Evolutionary conservation across 1,140 invertebrate species (phyloP).

Genomic region (Trachymyrmex cornetzi): DNA sequence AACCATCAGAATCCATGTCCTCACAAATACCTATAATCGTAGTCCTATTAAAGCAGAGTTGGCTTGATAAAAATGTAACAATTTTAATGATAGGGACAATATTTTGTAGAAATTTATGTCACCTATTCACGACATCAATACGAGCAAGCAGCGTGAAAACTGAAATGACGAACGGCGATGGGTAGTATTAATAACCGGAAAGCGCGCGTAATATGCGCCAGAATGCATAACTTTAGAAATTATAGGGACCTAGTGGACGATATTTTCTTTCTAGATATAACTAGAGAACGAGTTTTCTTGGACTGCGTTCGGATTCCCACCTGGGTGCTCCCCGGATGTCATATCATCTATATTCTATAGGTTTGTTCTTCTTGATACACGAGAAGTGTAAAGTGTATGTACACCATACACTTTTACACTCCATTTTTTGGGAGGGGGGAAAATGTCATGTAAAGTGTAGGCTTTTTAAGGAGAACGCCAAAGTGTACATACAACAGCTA

Average conservation of each 20-base stretch:
- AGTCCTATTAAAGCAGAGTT: background rate
- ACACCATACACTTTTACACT: too few species aligned
- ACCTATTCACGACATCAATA: background rate
- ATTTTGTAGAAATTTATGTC: background rate
- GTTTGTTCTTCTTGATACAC: too few species aligned
- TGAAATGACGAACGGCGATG: background rate
- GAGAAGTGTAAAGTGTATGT: too few species aligned
- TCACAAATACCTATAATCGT: too few species aligned
- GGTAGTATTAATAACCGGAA: background rate
- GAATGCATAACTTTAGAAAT: background rate
- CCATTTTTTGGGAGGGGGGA: too few species aligned
- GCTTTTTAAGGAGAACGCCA: too few species aligned
- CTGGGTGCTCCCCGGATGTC: too few species aligned
- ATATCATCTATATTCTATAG: too few species aligned
- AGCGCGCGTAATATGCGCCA: background rate
- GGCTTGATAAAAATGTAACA: background rate
- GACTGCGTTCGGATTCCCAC: too few species aligned
- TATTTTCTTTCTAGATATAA: background rate
- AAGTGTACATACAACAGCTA: too few species aligned
- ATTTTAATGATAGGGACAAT: background rate
- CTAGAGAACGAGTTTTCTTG: too few species aligned
- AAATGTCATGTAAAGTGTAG: too few species aligned
- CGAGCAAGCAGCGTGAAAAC: background rate
- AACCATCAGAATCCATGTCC: conserved; percentile 78
- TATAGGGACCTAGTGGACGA: background rate